Evolutionary conservation across 1,140 invertebrate species (phyloP).

Genomic region (Brachionus koreanus): DNA sequence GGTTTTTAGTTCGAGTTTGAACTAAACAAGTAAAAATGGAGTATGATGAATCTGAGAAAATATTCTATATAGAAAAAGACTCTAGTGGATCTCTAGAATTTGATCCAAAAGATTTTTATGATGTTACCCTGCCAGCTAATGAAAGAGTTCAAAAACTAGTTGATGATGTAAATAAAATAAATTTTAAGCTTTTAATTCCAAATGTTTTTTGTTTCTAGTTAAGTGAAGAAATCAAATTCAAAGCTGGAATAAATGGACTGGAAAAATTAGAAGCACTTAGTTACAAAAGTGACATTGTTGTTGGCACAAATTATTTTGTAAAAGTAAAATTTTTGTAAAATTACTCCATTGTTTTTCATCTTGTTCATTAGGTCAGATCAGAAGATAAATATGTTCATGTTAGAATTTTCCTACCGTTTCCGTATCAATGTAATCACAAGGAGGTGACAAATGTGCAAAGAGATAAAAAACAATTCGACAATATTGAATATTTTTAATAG

Average conservation of each 20-base stretch:
- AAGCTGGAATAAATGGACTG: neutral
- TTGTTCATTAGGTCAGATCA: neutral
- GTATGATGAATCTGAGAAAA: neutral
- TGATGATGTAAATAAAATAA: neutral
- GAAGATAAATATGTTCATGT: conserved; percentile 22
- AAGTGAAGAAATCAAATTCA: neutral
- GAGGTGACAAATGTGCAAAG: neutral
- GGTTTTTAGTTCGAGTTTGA: neutral
- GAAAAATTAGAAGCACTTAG: neutral
- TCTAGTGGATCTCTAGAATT: neutral
- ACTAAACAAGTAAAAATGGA: neutral
- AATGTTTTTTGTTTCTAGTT: neutral
- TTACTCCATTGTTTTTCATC: neutral
- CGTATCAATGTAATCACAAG: neutral
- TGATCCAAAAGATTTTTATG: neutral
- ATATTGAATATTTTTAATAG: conserved; percentile 29
- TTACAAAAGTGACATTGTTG: conserved; percentile 29
- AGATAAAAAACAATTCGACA: conserved; percentile 7
- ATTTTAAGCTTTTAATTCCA: neutral
- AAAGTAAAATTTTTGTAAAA: conserved; percentile 12
- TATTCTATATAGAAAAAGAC: neutral
- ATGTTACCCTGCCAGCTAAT: conserved; percentile 8
- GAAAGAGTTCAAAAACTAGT: conserved; percentile 11
- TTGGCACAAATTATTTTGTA: conserved; percentile 36
- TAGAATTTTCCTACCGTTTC: conserved; percentile 26